phyloP scores from a whole-genome alignment of 1,140 invertebrate genomes.

The Contarinia nasturtii region DNA sequence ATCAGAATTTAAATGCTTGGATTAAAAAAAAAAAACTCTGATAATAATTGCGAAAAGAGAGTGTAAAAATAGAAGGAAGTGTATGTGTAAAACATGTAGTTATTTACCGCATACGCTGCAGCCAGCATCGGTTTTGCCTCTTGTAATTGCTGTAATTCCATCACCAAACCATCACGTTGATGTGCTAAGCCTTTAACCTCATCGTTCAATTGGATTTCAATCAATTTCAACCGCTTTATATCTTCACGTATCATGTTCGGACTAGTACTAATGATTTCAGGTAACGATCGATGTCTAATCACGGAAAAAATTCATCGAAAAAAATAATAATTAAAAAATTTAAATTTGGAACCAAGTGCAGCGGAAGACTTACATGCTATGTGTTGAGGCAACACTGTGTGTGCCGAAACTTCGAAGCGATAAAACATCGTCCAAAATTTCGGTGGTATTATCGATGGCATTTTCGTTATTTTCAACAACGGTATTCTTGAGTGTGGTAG shows the following conservation, averaged over 20 bases:
- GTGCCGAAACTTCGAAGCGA: slow-evolving; percentile 21
- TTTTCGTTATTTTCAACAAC: background rate
- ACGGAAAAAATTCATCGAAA: too few relatives aligned
- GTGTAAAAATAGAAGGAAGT: background rate
- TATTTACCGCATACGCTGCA: slow-evolving; percentile 22
- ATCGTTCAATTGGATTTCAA: slow-evolving; percentile 23
- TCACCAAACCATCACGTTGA: slow-evolving; percentile 27
- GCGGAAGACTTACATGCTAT: slow-evolving; percentile 5
- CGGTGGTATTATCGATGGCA: too few relatives aligned
- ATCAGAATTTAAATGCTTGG: too few relatives aligned
- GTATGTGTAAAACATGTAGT: background rate
- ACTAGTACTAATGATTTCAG: slow-evolving; percentile 8
- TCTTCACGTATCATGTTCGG: slow-evolving; percentile 21
- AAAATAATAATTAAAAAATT: too few relatives aligned
- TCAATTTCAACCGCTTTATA: slow-evolving; percentile 23
- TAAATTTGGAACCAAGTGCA: too few relatives aligned
- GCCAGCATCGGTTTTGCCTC: slow-evolving; percentile 24
- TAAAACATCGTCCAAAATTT: slow-evolving; percentile 1
- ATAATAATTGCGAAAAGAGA: too few relatives aligned
- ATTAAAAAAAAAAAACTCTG: too few relatives aligned
- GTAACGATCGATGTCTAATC: background rate
- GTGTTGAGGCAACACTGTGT: slow-evolving; percentile 15
- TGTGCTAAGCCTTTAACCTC: slow-evolving; percentile 24
- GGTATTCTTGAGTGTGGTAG: background rate
- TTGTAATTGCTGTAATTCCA: slow-evolving; percentile 28